Conservation (phyloP, 2,113 vertebrate genomes). For the Catharus bicknelli region DNA sequence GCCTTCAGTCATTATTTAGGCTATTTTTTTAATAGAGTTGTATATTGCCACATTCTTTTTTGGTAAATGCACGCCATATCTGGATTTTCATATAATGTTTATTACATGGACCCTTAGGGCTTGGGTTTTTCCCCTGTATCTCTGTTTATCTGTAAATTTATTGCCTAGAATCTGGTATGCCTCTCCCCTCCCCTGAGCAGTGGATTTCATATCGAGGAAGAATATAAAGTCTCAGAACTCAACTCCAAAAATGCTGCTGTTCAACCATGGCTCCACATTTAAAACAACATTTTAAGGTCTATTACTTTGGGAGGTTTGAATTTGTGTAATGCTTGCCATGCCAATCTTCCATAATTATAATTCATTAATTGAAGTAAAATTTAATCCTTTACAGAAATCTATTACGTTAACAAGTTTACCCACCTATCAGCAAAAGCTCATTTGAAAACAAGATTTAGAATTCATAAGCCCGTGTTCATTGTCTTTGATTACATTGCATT, state of each 20-base stretch:
- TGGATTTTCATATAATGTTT: not conserved
- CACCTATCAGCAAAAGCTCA: not conserved
- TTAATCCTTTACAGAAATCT: not conserved
- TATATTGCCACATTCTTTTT: not conserved
- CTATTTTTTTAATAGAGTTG: not conserved
- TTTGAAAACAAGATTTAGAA: slow-evolving; percentile 40
- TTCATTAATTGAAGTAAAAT: slow-evolving; percentile 29
- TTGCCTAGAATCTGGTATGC: not conserved
- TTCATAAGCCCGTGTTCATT: not conserved
- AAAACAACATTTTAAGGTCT: not conserved
- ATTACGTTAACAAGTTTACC: slow-evolving; percentile 2
- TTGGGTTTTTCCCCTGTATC: not conserved
- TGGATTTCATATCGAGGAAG: not conserved
- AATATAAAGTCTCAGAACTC: not conserved
- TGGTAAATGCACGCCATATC: not conserved
- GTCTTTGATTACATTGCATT: slow-evolving; percentile 3
- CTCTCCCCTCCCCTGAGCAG: not conserved
- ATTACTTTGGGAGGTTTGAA: not conserved
- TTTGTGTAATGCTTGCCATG: not conserved
- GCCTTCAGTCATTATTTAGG: not conserved
- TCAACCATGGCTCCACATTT: not conserved
- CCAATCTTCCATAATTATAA: not conserved
- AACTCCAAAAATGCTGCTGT: not conserved
- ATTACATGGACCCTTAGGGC: not conserved
- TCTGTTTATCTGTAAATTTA: not conserved